Percentiles rank a stretch among this genome's conserved stretches.
These are phyloP conservation scores for Cephus nigrinus DNA, from an alignment of 2,888 invertebrate genomes.

Conservation along the genomic window DNA sequence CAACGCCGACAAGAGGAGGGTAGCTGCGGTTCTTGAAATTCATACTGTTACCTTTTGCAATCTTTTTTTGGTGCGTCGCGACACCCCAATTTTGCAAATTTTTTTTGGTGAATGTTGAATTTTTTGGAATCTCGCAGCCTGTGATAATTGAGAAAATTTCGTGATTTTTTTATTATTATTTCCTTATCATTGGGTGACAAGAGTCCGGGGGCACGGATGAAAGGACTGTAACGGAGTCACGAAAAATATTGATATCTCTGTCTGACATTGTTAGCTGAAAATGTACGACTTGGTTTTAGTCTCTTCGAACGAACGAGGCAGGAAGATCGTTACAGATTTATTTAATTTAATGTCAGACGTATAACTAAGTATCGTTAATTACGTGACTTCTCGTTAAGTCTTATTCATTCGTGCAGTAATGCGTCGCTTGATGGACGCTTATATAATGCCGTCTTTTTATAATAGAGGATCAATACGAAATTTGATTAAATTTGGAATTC, in stretches of 20 bases:
- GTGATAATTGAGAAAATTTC: background rate
- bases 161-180: background rate
- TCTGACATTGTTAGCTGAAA: background rate
- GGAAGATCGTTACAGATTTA: background rate
- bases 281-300: background rate
- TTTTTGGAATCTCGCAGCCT: background rate
- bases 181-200: slow-evolving; percentile 2
- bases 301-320: background rate
- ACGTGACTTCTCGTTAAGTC: background rate
- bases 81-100: background rate
- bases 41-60: background rate
- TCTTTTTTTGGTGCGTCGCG: no score
- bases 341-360: background rate
- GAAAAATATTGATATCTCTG: background rate
- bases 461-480: background rate
- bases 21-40: background rate
- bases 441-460: slow-evolving; percentile 2
- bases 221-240: background rate
- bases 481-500: background rate
- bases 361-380: background rate
- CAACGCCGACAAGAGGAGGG: background rate
- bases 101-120: background rate
- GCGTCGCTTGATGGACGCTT: slow-evolving; percentile 7
- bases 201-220: slow-evolving; percentile 3
- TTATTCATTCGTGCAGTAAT: slow-evolving; percentile 2